Percentiles rank a stretch among this genome's conserved stretches.
These are phyloP conservation scores for Agrotis clavis DNA, from an alignment of 2,888 invertebrate species.

Conservation along the genomic window DNA sequence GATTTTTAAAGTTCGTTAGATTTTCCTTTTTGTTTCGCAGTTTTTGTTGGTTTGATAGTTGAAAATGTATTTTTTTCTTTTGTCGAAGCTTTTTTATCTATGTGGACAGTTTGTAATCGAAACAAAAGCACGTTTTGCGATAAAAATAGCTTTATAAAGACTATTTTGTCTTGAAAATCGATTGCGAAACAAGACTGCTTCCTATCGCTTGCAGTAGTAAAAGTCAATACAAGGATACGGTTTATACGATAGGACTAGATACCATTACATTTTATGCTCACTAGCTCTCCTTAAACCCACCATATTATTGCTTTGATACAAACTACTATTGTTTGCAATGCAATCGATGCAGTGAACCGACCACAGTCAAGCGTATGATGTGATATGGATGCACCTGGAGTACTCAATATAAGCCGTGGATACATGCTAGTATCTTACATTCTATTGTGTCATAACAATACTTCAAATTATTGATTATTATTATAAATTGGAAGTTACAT, in stretches of 20 bases:
- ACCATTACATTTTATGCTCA: conserved; percentile 57
- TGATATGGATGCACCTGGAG: conserved; percentile 17
- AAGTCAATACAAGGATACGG: conserved; percentile 53
- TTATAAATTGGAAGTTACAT: not conserved
- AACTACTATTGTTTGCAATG: conserved; percentile 48
- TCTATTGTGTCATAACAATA: not conserved
- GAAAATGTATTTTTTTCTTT: conserved; percentile 30
- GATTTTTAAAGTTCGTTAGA: conserved; percentile 54
- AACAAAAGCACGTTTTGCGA: conserved; percentile 12
- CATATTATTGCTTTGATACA: conserved; percentile 44
- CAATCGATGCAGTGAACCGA: conserved; percentile 35
- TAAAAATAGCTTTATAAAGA: conserved; percentile 9
- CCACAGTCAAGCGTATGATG: conserved; percentile 28
- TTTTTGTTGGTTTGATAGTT: conserved; percentile 27
- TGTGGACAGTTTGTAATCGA: conserved; percentile 2
- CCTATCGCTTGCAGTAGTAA: conserved; percentile 31
- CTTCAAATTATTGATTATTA: not conserved
- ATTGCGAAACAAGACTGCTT: conserved; percentile 31
- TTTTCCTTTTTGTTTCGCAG: conserved; percentile 31
- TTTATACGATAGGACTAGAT: conserved; percentile 40
- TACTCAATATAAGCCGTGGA: conserved; percentile 14
- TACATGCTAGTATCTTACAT: conserved; percentile 1
- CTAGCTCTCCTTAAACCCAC: conserved; percentile 48
- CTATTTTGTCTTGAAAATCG: conserved; percentile 10
- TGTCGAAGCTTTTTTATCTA: conserved; percentile 5